Conservation (phyloP, 2,888 invertebrate species). For the Pediacus dermestoides region DNA sequence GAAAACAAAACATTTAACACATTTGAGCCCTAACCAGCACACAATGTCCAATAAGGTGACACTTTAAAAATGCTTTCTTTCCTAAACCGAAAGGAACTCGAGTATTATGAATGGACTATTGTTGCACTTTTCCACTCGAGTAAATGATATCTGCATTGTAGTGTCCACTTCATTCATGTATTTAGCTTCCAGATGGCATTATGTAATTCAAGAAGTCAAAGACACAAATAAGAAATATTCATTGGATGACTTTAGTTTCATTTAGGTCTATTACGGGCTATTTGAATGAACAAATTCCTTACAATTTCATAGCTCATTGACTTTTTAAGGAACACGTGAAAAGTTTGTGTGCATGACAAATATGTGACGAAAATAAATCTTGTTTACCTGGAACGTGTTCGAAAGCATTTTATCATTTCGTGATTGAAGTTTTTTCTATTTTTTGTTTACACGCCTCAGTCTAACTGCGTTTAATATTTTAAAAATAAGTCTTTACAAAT, state of each 20-base stretch:
- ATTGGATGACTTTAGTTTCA: conserved; percentile 16
- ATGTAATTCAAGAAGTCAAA: no score
- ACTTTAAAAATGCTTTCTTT: no score
- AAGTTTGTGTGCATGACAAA: no score
- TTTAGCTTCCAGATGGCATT: conserved; percentile 9
- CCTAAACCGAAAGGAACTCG: neutral
- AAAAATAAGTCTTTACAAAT: no score
- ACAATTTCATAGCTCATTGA: conserved; percentile 17
- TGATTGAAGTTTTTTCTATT: no score
- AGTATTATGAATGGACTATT: conserved; percentile 1
- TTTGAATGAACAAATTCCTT: conserved; percentile 12
- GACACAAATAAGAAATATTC: conserved; percentile 17
- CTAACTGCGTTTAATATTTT: no score
- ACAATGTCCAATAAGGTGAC: no score
- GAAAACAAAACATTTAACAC: conserved; percentile 1
- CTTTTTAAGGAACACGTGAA: conserved; percentile 4
- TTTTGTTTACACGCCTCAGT: no score
- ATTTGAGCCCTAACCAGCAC: no score
- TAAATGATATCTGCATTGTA: conserved; percentile 21
- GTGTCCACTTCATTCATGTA: conserved; percentile 18
- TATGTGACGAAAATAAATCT: no score
- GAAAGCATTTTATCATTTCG: no score
- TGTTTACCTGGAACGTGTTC: no score
- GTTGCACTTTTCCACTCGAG: conserved; percentile 21
- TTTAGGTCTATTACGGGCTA: conserved; percentile 15